These are phyloP conservation scores for Myrmophylax atrothorax DNA, from an alignment of 2,113 vertebrate species.

Conservation along the genomic window DNA sequence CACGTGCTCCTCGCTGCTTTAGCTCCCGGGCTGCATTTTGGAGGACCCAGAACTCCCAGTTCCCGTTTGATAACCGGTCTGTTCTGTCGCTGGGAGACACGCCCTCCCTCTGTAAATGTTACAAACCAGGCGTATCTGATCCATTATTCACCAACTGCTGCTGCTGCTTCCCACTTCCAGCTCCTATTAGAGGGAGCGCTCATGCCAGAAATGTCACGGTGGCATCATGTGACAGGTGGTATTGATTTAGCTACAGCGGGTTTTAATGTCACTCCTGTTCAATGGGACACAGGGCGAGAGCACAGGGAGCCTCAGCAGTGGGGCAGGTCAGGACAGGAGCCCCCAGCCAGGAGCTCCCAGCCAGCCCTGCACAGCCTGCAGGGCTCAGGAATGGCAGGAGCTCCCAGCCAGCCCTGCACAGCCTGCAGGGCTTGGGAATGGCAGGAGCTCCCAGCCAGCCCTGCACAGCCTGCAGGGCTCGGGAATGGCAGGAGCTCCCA, in stretches of 20 bases:
- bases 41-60: not conserved
- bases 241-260: not conserved
- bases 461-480: not conserved
- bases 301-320: not conserved
- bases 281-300: not conserved
- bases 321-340: not conserved
- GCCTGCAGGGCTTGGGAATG: not conserved
- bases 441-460: not conserved
- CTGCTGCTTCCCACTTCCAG: conserved; percentile 43
- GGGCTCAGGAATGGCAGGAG: too few species aligned
- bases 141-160: conserved; percentile 50
- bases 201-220: conserved; percentile 22
- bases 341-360: not conserved
- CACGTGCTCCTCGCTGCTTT: accelerated
- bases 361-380: not conserved
- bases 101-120: conserved; percentile 2
- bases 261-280: not conserved
- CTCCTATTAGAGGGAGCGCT: not conserved
- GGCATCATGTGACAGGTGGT: conserved; percentile 15
- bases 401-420: not conserved
- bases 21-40: not conserved
- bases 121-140: conserved; percentile 18
- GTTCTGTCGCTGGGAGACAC: conserved; percentile 29
- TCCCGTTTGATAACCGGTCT: not conserved
- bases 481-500: not conserved